Evolutionary conservation across 2,113 vertebrate genomes (phyloP).

Genomic region (Salminus brasiliensis): DNA sequence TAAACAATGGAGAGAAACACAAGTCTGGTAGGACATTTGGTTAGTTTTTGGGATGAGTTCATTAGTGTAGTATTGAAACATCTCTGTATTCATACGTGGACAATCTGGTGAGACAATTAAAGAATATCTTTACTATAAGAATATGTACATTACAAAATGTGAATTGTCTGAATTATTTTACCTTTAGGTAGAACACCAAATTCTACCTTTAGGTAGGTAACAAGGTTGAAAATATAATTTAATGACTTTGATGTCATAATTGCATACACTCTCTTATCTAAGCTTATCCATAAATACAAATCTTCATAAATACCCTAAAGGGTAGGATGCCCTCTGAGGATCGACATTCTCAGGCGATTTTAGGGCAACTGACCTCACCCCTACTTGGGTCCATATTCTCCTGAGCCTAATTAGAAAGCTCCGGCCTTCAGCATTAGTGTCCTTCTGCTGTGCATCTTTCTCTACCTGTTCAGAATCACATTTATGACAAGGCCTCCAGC

Average conservation of each 20-base stretch:
- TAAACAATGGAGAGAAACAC: background rate
- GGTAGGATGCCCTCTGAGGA: background rate
- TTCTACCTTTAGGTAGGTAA: too few relatives aligned
- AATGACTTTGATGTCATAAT: background rate
- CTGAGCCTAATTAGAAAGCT: background rate
- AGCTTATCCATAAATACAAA: background rate
- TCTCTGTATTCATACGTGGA: background rate
- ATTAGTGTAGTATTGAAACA: background rate
- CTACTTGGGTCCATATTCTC: background rate
- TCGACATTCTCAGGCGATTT: background rate
- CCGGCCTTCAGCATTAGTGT: background rate
- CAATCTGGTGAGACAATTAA: background rate
- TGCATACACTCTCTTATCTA: background rate
- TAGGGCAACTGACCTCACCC: background rate
- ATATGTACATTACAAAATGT: too few relatives aligned
- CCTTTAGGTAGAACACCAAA: too few relatives aligned
- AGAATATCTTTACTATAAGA: too few relatives aligned
- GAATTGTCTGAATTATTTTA: too few relatives aligned
- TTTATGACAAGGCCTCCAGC: slow-evolving; percentile 63
- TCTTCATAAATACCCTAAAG: background rate
- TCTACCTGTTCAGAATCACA: slow-evolving; percentile 55
- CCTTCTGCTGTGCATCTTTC: background rate
- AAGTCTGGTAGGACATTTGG: background rate
- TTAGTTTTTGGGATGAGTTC: background rate
- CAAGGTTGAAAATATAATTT: slow-evolving; percentile 4